Base-by-base conservation (phyloP, 2,888 invertebrate species). In the Acanthosoma haemorrhoidale region DNA sequence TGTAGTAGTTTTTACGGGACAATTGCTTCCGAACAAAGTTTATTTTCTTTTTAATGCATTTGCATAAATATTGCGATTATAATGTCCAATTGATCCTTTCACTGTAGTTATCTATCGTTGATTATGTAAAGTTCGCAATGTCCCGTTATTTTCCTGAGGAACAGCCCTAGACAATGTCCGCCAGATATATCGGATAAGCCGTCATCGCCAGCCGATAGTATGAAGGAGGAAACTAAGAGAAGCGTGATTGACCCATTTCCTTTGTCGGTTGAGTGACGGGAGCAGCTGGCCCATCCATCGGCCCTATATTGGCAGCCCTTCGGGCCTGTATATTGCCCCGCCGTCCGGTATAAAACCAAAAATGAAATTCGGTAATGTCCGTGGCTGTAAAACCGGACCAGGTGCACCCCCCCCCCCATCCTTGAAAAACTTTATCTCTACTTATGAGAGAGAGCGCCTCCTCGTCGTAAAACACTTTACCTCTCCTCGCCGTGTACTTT, bases 311-410 rank as follows among this genome's bases (percentile, higher is more conserved):
- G 21, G 51, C 18, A 13, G 4, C 2, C 13, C 51, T 25, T 25
- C n/a, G 51, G 5, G 5, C 51, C 51, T 25, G 29, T 51, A 51
- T 51, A 51, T 51, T 51, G 51, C 25, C 25, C 51, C 25, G 2
- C 25, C 25, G 61, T 9, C 38, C 21, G 32, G 18, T 61, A 61
- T 61, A 32, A 61, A 61, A 61, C 36, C 34, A 61, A 36, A 61
- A 61, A 61, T 61, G 61, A 36, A 61, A 61, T 36, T 61, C 61
- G 36, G 61, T 61, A 61, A 61, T 61, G 61, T 15, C 34, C n/a
- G 8, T 11, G 21, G 61, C 25, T 36, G 21, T 61, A 61, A 61
- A 38, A 16, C 34, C 41, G 5, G 41, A n/a, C n/a, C 51, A 51
- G 51, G 51, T 51, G 51, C 25, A n/a, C 51, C 21, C 25, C 13